These are phyloP conservation scores for Pegoplata infirma DNA, from an alignment of 2,888 invertebrate genomes.

Conservation along the genomic window DNA sequence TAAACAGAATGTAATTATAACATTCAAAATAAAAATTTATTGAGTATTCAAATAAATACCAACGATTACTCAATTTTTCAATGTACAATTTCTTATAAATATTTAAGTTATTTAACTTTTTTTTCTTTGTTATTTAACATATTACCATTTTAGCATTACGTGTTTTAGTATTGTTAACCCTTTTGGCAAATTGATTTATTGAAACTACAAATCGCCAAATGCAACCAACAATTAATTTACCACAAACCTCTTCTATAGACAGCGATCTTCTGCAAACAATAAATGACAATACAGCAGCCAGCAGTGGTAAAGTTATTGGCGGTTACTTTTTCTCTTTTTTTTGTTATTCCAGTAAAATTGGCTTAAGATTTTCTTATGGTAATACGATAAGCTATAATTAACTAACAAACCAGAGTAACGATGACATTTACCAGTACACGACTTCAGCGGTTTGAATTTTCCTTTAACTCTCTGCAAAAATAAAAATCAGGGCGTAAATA, in stretches of 20 bases:
- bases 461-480: slow-evolving; percentile 3
- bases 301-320: slow-evolving; percentile 18
- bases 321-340: neutral
- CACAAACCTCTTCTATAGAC: slow-evolving; percentile 32
- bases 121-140: neutral
- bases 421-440: slow-evolving; percentile 49
- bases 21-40: neutral
- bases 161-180: slow-evolving; percentile 30
- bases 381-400: slow-evolving; percentile 77
- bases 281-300: slow-evolving; percentile 50
- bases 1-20: neutral
- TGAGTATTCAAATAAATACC: slow-evolving; percentile 24
- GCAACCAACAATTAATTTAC: slow-evolving; percentile 71
- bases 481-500: slow-evolving; percentile 70
- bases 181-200: slow-evolving; percentile 72
- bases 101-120: slow-evolving; percentile 8
- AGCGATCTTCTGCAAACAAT: slow-evolving; percentile 51
- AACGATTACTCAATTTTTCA: slow-evolving; percentile 19
- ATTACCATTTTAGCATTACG: slow-evolving; percentile 7
- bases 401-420: slow-evolving; percentile 64
- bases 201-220: slow-evolving; percentile 66
- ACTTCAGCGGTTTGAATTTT: slow-evolving; percentile 4
- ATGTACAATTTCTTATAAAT: slow-evolving; percentile 21
- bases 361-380: slow-evolving; percentile 68
- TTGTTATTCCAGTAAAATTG: neutral